These are phyloP conservation scores for Halesus radiatus DNA, from an alignment of 1,140 invertebrate species.

Conservation along the genomic window DNA sequence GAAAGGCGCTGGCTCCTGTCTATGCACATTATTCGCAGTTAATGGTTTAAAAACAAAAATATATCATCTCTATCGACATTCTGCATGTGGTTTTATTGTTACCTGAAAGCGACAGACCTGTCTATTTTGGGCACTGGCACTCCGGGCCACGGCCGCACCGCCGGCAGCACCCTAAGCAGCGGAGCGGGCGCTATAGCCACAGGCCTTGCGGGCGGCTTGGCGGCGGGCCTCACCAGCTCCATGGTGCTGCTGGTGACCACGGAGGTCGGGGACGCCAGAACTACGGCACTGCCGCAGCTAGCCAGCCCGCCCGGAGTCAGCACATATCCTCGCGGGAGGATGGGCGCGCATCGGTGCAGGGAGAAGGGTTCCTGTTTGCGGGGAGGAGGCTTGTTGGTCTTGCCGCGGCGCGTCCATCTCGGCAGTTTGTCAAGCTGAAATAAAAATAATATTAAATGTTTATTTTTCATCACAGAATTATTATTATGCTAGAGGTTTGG, in stretches of 20 bases:
- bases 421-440: slow-evolving; percentile 37
- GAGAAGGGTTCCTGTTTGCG: neutral
- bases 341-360: slow-evolving; percentile 14
- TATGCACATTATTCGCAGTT: no score
- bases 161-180: slow-evolving; percentile 31
- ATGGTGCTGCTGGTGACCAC: neutral
- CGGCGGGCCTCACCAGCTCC: neutral
- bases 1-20: no score
- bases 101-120: slow-evolving; percentile 5
- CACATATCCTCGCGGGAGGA: neutral
- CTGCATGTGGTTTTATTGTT: neutral
- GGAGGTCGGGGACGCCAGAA: neutral
- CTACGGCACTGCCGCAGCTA: no score
- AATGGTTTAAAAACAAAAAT: no score
- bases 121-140: neutral
- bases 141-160: slow-evolving; percentile 8
- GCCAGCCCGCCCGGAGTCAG: no score
- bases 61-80: no score
- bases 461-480: neutral
- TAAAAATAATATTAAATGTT: no score
- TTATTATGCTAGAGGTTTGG: no score
- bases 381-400: neutral
- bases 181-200: slow-evolving; percentile 28
- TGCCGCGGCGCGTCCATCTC: slow-evolving; percentile 20
- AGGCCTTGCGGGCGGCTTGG: neutral